Evolutionary conservation across 2,888 invertebrate genomes (phyloP).

Genomic region (Tinea pellionella): DNA sequence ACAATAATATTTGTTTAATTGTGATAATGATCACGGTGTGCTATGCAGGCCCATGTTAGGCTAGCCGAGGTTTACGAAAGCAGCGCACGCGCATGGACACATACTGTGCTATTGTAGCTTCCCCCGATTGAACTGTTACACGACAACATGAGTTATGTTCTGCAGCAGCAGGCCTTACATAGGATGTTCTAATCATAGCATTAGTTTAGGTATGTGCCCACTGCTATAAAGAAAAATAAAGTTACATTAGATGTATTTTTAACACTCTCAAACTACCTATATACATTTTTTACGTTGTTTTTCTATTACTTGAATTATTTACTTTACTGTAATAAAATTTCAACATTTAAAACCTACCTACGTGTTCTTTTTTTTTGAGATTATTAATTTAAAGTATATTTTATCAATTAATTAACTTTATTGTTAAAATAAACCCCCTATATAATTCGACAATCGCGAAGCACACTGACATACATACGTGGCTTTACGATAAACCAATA

Average conservation of each 20-base stretch:
- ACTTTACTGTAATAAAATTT: too few species aligned
- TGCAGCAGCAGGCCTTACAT: conserved; percentile 25
- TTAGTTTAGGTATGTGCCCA: neutral
- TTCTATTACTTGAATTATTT: too few species aligned
- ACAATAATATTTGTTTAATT: neutral
- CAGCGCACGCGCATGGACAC: conserved; percentile 46
- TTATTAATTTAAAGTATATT: too few species aligned
- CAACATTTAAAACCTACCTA: too few species aligned
- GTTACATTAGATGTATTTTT: too few species aligned
- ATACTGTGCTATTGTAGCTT: conserved; percentile 55
- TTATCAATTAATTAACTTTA: neutral
- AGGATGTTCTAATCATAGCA: conserved; percentile 22
- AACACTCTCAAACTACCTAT: too few species aligned
- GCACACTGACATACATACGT: conserved; percentile 67
- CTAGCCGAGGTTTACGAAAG: neutral
- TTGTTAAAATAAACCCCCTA: conserved; percentile 25
- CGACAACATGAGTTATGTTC: conserved; percentile 59
- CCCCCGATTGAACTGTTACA: conserved; percentile 64
- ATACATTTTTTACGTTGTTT: too few species aligned
- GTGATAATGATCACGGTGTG: neutral
- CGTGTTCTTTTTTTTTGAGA: too few species aligned
- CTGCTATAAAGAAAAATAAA: neutral
- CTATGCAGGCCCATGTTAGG: neutral
- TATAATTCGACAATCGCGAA: conserved; percentile 43
- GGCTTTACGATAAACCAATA: conserved; percentile 69